A percentile compares a stretch with the other conserved stretches of the same genome.
Conservation (phyloP, 2,113 vertebrate species). For the Nanger granti region DNA sequence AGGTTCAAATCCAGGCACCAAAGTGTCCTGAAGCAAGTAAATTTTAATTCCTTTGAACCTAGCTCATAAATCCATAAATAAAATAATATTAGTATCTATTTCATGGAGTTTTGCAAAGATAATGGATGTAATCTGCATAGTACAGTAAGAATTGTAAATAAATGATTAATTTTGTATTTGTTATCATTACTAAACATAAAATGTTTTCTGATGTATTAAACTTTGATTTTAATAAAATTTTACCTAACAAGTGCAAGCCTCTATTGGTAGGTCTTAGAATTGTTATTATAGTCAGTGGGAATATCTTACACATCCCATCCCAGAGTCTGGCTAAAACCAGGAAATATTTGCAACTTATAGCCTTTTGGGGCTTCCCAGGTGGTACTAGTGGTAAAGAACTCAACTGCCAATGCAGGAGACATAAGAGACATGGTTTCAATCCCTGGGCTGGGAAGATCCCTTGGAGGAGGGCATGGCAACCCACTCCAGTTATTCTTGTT, state of each 20-base stretch:
- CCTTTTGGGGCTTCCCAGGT: background rate
- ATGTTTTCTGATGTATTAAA: constrained; percentile 13
- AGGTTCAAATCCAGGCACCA: background rate
- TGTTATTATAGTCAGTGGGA: background rate
- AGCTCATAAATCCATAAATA: background rate
- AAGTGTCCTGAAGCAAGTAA: background rate
- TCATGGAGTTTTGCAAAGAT: background rate
- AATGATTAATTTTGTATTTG: background rate
- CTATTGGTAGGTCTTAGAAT: background rate
- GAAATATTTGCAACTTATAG: background rate
- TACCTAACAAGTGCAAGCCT: background rate
- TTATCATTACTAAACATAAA: background rate
- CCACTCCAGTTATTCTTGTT: background rate
- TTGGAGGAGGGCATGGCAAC: background rate
- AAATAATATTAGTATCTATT: background rate
- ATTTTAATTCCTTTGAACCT: background rate
- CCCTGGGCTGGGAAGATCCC: background rate
- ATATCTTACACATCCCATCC: background rate
- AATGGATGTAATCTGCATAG: background rate
- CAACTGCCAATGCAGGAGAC: background rate
- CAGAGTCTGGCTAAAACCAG: background rate
- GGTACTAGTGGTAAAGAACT: background rate
- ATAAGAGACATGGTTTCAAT: background rate
- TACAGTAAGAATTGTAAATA: background rate
- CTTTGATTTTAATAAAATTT: background rate